Percentiles rank a stretch among this genome's conserved stretches.
phyloP scores from a whole-genome alignment of 2,888 invertebrate genomes.

The Parthenolecanium corni region DNA sequence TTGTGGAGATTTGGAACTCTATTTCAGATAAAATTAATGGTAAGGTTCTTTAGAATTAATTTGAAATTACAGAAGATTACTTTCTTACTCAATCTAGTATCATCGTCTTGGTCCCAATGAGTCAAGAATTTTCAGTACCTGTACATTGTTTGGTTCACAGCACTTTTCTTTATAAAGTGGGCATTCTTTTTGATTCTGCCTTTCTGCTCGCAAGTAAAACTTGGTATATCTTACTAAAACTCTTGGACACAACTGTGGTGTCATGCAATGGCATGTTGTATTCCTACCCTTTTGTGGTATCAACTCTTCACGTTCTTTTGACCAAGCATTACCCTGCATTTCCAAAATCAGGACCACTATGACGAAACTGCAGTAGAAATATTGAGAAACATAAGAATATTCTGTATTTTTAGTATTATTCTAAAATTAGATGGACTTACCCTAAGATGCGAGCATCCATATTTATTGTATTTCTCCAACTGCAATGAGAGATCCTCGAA shows the following conservation, averaged over 20 bases:
- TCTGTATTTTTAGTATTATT: background rate
- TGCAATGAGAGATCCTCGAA: background rate
- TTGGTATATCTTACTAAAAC: background rate
- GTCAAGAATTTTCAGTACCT: too few relatives aligned
- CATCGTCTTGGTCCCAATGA: too few relatives aligned
- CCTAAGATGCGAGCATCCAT: background rate
- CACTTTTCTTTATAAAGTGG: background rate
- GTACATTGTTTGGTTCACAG: background rate
- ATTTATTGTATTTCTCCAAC: background rate
- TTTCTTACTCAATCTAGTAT: too few relatives aligned
- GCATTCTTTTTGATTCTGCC: background rate
- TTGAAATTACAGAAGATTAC: too few relatives aligned
- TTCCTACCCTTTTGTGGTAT: background rate
- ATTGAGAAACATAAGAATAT: background rate
- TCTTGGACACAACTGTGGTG: conserved; percentile 6
- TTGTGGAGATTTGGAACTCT: too few relatives aligned
- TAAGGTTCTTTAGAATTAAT: too few relatives aligned
- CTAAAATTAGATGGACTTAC: background rate
- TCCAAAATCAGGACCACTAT: too few relatives aligned
- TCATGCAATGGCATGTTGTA: conserved; percentile 7
- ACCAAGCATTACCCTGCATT: too few relatives aligned
- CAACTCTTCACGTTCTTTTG: conserved; percentile 4
- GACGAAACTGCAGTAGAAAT: too few relatives aligned
- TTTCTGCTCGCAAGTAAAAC: background rate
- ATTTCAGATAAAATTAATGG: too few relatives aligned